Evolutionary conservation across 2,113 vertebrate species (phyloP).

Genomic region (Diphyllodes magnificus): DNA sequence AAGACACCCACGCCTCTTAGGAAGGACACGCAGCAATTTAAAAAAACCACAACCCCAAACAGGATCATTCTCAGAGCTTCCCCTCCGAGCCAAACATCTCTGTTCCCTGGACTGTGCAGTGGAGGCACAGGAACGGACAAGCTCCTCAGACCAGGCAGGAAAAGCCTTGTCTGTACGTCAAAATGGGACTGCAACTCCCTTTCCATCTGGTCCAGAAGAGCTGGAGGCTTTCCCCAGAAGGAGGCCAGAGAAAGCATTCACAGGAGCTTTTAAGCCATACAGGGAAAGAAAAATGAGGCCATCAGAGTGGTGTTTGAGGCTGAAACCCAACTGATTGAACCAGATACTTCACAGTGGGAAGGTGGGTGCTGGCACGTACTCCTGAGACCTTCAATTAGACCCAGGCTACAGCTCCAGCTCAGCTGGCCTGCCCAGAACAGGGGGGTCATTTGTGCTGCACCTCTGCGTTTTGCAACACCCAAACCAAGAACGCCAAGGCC

Average conservation of each 20-base stretch:
- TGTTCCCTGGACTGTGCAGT: background rate
- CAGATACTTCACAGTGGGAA: background rate
- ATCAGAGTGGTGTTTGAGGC: background rate
- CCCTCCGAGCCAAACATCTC: background rate
- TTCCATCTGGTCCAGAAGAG: conserved; percentile 19
- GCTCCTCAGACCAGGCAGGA: background rate
- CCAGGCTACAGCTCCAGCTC: background rate
- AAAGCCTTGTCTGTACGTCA: background rate
- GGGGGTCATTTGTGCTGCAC: background rate
- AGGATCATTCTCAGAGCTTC: background rate
- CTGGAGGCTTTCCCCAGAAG: background rate
- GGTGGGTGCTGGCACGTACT: rapidly evolving
- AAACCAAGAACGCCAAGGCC: background rate
- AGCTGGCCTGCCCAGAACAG: background rate
- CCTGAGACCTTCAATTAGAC: background rate
- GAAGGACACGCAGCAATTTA: background rate
- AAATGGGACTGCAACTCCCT: background rate
- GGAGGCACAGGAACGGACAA: background rate
- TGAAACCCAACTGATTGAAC: background rate
- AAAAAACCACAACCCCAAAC: background rate
- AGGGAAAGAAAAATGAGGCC: background rate
- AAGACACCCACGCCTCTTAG: background rate
- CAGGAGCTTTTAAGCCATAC: background rate
- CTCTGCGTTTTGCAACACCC: background rate
- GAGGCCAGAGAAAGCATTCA: background rate